These are phyloP conservation scores for Drosophila ohnishii DNA, from an alignment of 1,140 invertebrate species.

Conservation along the genomic window DNA sequence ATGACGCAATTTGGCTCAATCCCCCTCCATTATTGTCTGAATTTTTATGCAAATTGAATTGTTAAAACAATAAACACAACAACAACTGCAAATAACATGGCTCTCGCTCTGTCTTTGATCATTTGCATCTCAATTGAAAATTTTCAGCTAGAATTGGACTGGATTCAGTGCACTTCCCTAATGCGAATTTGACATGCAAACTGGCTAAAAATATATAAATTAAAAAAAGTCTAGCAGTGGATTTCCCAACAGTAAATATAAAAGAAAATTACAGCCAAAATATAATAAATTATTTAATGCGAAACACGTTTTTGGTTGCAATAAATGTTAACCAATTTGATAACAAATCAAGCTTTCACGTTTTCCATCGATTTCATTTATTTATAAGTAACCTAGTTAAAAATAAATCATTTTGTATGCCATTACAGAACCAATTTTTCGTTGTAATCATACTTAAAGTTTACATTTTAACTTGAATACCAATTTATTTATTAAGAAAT, in stretches of 20 bases:
- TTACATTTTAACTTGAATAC: conserved; percentile 8
- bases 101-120: conserved; percentile 25
- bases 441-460: conserved; percentile 11
- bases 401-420: not conserved
- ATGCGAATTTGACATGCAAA: conserved; percentile 55
- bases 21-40: conserved; percentile 27
- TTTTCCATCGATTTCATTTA: conserved; percentile 18
- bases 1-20: conserved; percentile 57
- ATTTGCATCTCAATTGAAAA: conserved; percentile 74
- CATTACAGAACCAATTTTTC: not conserved
- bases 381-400: conserved; percentile 1
- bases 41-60: conserved; percentile 58
- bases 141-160: conserved; percentile 25
- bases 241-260: conserved; percentile 8
- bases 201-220: not conserved
- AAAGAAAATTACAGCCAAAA: not conserved
- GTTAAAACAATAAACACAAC: conserved; percentile 67
- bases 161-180: conserved; percentile 63
- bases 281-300: not conserved
- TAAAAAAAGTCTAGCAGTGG: not conserved
- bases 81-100: conserved; percentile 37
- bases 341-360: not conserved
- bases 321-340: not conserved
- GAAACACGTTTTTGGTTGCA: not conserved
- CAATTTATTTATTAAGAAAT: conserved; percentile 22